Evolutionary conservation across 2,888 invertebrate genomes (phyloP), one percentile per base, ranked within the genome.

Genomic region (Synergus japonicus): DNA sequence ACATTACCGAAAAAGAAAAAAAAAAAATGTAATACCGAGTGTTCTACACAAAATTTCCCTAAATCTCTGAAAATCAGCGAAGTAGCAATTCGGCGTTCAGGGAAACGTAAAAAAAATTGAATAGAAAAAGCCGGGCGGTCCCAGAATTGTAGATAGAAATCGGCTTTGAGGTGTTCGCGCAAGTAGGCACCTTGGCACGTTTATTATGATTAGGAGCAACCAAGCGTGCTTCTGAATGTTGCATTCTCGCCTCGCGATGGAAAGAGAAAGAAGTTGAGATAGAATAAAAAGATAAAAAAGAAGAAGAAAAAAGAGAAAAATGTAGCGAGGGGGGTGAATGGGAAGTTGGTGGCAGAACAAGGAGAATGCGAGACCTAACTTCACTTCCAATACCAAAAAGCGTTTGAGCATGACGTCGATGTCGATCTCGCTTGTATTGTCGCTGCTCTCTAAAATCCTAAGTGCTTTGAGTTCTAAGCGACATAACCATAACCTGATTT

Each of bases 151-250:
- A 77, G 77, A 83, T 90, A 90, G 90, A 91, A 90, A 91, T 91
- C 91, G 87, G 89, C 86, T 88, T 86, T 86, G 87, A 89, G 88
- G 88, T 87, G 88, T 87, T 86, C 88, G 87, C 85, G 88, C 86
- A 86, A 88, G 87, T 87, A 86, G 88, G 84, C 88, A 91, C 91
- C 91, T 91, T 91, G 91, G 91, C 91, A 91, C 91, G 89, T 91
- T 91, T 90, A 91, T 92, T 92, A 90, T 88, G 90, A 92, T 91
- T 90, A 90, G 90, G 86, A 86, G 89, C 91, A 89, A 87, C 88
- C 88, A 90, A 91, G 90, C 92, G 91, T 92, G 87, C 86, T 86
- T 82, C 84, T 58, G 81, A 83, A 83, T 83, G 81, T 82, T 81
- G 83, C 82, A 82, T 80, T 78, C 79, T 76, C 83, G 82, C 81